Percentiles rank a stretch among this genome's conserved stretches.
phyloP scores from a whole-genome alignment of 2,888 invertebrate species.

The Lithodes maja region DNA sequence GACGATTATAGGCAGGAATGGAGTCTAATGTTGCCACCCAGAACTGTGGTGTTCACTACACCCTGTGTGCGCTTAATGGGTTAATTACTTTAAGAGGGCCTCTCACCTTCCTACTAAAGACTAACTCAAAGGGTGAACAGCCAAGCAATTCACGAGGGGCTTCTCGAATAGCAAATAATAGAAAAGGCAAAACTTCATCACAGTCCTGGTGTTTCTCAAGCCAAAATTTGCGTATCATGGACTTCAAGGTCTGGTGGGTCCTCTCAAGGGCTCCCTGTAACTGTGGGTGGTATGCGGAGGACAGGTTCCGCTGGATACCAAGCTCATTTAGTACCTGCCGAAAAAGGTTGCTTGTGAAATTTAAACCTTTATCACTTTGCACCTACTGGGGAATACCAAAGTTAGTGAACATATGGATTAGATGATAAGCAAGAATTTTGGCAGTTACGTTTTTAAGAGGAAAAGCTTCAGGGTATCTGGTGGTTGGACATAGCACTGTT shows the following conservation, averaged over 20 bases:
- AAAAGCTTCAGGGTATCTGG: slow-evolving; percentile 36
- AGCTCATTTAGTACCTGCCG: slow-evolving; percentile 21
- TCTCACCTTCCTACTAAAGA: background rate
- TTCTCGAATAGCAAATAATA: slow-evolving; percentile 16
- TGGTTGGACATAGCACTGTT: slow-evolving; percentile 28
- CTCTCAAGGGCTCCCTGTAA: slow-evolving; percentile 30
- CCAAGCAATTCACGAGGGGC: slow-evolving; percentile 1
- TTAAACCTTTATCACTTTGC: slow-evolving; percentile 26
- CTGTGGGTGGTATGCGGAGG: slow-evolving; percentile 26
- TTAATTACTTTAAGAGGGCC: slow-evolving; percentile 18
- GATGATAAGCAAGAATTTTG: slow-evolving; percentile 4
- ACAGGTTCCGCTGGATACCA: slow-evolving; percentile 7
- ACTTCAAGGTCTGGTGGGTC: slow-evolving; percentile 9
- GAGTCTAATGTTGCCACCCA: no score
- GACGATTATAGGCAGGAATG: no score
- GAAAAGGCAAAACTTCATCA: background rate
- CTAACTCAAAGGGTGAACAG: slow-evolving; percentile 6
- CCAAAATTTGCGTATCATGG: slow-evolving; percentile 1
- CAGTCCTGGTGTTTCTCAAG: background rate
- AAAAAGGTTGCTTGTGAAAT: slow-evolving; percentile 30
- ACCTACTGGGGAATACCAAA: slow-evolving; percentile 25
- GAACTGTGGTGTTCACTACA: no score
- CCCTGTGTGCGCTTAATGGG: no score
- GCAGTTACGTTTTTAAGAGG: slow-evolving; percentile 6
- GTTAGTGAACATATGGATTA: slow-evolving; percentile 12